Conservation (phyloP, 2,113 vertebrate species). For the Percopsis transmontana region DNA sequence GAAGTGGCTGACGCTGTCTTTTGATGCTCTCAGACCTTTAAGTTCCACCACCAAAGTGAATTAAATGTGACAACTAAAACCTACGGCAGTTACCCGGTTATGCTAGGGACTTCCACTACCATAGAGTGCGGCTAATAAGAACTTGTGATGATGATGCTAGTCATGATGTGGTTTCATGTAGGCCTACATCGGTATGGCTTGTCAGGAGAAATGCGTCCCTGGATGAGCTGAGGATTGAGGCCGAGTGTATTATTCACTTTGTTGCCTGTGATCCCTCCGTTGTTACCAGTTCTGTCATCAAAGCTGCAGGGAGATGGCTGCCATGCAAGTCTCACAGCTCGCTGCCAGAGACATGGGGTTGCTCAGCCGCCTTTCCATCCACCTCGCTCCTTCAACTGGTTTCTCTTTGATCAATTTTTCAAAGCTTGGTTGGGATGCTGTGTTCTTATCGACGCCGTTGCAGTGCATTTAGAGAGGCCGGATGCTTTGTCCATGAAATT, state of each 20-base stretch:
- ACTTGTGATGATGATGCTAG: too few relatives aligned
- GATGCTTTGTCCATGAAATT: slow-evolving; percentile 25
- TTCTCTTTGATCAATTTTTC: slow-evolving; percentile 41
- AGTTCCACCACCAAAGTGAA: not conserved
- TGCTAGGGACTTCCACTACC: not conserved
- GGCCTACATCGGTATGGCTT: not conserved
- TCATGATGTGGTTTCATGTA: not conserved
- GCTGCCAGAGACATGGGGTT: slow-evolving; percentile 23
- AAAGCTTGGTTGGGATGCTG: slow-evolving; percentile 22
- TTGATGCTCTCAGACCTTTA: not conserved
- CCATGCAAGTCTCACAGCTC: not conserved
- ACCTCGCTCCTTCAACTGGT: slow-evolving; percentile 2
- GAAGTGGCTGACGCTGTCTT: slow-evolving; percentile 16
- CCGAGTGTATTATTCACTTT: slow-evolving; percentile 17
- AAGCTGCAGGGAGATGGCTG: slow-evolving; percentile 12
- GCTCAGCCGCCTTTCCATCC: slow-evolving; percentile 7
- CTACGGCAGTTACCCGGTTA: not conserved
- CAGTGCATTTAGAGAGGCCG: slow-evolving; percentile 8
- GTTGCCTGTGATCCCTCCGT: slow-evolving; percentile 13
- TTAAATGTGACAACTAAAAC: not conserved
- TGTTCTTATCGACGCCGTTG: slow-evolving; percentile 14
- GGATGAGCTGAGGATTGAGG: not conserved
- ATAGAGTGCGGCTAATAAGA: too few relatives aligned
- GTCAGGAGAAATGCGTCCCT: not conserved
- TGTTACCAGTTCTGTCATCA: slow-evolving; percentile 25